These are phyloP conservation scores for Dolichallabes microphthalmus DNA, from an alignment of 2,113 vertebrate species.

Conservation along the genomic window DNA sequence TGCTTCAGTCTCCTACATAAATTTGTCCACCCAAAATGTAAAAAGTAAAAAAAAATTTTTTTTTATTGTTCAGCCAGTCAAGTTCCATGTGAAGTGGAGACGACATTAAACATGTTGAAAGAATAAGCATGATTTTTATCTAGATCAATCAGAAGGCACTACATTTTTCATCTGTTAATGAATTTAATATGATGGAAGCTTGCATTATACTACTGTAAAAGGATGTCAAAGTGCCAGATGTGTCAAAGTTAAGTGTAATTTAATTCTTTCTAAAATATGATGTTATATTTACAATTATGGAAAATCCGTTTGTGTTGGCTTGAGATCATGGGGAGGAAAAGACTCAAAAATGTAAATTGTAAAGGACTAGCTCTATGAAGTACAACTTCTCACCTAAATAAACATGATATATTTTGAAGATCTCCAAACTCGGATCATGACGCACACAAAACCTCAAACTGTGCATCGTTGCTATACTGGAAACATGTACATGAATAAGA, in stretches of 20 bases:
- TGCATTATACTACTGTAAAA: neutral
- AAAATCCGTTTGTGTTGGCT: neutral
- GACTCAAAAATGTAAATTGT: neutral
- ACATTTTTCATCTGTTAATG: neutral
- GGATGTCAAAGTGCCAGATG: too few relatives aligned
- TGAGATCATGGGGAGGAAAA: neutral
- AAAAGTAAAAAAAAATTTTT: neutral
- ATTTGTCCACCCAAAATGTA: neutral
- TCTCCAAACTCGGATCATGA: neutral
- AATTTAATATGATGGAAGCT: neutral
- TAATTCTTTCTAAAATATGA: constrained; percentile 1
- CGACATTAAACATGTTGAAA: neutral
- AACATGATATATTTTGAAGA: neutral
- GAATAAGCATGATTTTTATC: neutral
- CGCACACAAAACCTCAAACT: neutral
- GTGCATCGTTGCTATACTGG: neutral
- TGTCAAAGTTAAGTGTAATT: neutral
- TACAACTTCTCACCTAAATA: neutral
- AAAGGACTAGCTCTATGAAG: neutral
- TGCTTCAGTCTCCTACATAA: neutral
- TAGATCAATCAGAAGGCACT: neutral
- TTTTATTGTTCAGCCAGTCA: neutral
- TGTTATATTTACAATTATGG: neutral
- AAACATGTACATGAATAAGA: neutral
- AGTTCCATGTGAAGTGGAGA: neutral